A percentile compares a stretch with the other conserved stretches of the same genome.
Conservation (phyloP, 2,113 vertebrate genomes). For the Gambusia affinis region DNA sequence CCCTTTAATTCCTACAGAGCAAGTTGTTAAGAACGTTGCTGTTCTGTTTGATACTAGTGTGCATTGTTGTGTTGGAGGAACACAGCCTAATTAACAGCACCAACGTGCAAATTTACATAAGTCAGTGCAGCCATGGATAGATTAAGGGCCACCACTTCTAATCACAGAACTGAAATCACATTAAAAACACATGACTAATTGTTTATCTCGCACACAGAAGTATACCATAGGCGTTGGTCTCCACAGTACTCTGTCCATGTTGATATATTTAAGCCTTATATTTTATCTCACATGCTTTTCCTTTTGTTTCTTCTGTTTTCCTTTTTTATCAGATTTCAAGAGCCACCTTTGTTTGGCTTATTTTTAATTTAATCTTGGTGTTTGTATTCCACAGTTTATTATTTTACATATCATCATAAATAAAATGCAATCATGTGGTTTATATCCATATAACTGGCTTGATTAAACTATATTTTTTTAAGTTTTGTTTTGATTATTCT, state of each 20-base stretch:
- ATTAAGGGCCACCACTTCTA: neutral
- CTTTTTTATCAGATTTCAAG: too few species aligned
- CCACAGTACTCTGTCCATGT: neutral
- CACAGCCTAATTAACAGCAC: conserved; percentile 17
- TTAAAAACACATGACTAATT: conserved; percentile 19
- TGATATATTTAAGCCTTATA: too few species aligned
- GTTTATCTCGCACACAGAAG: conserved; percentile 1
- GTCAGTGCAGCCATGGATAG: conserved; percentile 5
- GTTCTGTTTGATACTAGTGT: conserved; percentile 6
- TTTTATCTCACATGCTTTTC: too few species aligned
- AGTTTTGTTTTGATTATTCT: neutral
- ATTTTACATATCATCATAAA: too few species aligned
- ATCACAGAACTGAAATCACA: neutral
- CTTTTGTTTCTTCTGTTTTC: too few species aligned
- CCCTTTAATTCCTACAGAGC: neutral
- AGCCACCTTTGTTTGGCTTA: too few species aligned
- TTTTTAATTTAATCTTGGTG: too few species aligned
- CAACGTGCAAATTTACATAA: conserved; percentile 1
- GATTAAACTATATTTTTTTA: too few species aligned
- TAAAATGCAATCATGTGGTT: too few species aligned
- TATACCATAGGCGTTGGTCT: neutral
- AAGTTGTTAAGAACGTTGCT: conserved; percentile 9
- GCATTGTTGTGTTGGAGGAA: neutral
- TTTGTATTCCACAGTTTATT: too few species aligned
- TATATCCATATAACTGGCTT: too few species aligned